Percentiles rank a stretch among this genome's conserved stretches.
phyloP scores from a whole-genome alignment of 2,888 invertebrate genomes.

The Drosophila pseudotalamancana region DNA sequence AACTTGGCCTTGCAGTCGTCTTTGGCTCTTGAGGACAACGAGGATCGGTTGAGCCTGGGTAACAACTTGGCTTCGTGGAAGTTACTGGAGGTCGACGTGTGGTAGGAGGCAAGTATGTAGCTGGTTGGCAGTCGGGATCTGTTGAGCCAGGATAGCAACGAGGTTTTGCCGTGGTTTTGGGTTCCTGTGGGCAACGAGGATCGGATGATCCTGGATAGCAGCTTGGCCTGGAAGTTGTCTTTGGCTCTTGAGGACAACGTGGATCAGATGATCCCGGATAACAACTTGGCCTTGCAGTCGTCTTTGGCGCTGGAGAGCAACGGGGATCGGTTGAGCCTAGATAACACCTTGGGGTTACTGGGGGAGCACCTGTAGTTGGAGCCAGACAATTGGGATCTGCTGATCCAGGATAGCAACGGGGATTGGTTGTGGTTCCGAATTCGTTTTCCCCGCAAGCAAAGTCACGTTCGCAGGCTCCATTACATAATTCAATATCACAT shows the following conservation, averaged over 20 bases:
- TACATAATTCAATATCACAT: constrained; percentile 88
- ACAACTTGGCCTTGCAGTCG: constrained; percentile 24
- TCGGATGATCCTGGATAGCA: constrained; percentile 6
- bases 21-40: constrained; percentile 3
- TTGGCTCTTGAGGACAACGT: background rate
- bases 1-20: background rate
- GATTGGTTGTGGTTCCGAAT: background rate
- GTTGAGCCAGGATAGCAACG: constrained; percentile 77
- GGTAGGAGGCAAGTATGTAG: constrained; percentile 43
- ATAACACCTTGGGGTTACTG: constrained; percentile 38
- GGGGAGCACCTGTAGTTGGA: background rate
- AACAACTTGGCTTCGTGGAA: constrained; percentile 64
- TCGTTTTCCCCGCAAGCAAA: constrained; percentile 60
- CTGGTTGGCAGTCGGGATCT: constrained; percentile 65
- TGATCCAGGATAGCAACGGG: constrained; percentile 70
- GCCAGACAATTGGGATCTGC: constrained; percentile 10
- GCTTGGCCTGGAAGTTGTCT: background rate
- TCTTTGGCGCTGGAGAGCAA: background rate
- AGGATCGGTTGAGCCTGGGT: constrained; percentile 81
- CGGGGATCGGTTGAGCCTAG: constrained; percentile 61
- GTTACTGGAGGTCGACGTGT: constrained; percentile 1
- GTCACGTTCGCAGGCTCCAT: constrained; percentile 71
- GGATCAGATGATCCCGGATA: constrained; percentile 6
- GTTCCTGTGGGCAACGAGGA: constrained; percentile 4
- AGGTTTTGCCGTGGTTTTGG: background rate